These are phyloP conservation scores for Caenorhabditis sp. DNA, from an alignment of 2,888 invertebrate species.

Conservation along the genomic window DNA sequence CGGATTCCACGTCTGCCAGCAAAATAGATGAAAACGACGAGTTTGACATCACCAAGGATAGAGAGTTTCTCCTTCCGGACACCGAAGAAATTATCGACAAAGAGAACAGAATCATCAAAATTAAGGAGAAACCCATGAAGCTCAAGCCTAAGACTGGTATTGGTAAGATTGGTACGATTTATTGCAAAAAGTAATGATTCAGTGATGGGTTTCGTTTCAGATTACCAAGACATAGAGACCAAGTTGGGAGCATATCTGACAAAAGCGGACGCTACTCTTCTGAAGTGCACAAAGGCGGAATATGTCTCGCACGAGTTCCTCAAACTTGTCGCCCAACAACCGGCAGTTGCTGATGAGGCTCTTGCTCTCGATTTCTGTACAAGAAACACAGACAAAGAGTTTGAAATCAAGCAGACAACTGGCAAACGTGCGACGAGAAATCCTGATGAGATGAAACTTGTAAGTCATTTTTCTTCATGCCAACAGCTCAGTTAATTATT, in stretches of 20 bases:
- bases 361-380: constrained; percentile 5
- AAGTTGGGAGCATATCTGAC: neutral
- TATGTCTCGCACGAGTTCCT: constrained; percentile 16
- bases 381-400: constrained; percentile 8
- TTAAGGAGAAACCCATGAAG: neutral
- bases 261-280: neutral
- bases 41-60: neutral
- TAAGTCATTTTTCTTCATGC: neutral
- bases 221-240: neutral
- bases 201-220: neutral
- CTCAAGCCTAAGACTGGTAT: too few relatives aligned
- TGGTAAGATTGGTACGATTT: too few relatives aligned
- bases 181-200: too few relatives aligned
- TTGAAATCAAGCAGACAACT: neutral
- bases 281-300: neutral
- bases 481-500: neutral
- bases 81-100: neutral
- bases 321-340: neutral
- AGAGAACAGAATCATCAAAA: neutral
- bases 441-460: constrained; percentile 14
- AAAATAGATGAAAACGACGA: neutral
- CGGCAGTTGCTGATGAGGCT: constrained; percentile 2
- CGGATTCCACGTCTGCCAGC: too few relatives aligned
- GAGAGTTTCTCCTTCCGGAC: neutral
- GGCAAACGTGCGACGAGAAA: neutral